Percentiles rank a stretch among this genome's conserved stretches.
These are phyloP conservation scores for Drosophila peninsularis DNA, from an alignment of 2,888 invertebrate species.

Conservation along the genomic window DNA sequence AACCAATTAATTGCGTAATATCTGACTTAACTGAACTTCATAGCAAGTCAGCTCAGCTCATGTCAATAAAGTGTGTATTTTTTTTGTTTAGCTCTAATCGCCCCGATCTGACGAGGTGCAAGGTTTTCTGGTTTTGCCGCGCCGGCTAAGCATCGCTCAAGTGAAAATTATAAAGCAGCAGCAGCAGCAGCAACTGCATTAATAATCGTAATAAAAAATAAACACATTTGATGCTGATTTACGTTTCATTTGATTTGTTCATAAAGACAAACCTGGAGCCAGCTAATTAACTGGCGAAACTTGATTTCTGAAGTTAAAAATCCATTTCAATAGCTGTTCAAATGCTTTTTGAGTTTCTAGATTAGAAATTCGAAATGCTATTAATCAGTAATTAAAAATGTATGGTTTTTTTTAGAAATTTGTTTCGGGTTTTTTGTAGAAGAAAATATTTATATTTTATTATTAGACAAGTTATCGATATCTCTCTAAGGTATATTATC, in stretches of 20 bases:
- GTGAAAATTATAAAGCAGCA: conserved; percentile 18
- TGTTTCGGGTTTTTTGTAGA: too few relatives aligned
- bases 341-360: neutral
- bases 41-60: conserved; percentile 9
- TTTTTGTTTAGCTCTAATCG: conserved; percentile 28
- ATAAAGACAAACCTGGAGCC: neutral
- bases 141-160: conserved; percentile 12
- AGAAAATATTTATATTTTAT: neutral
- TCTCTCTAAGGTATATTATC: too few relatives aligned
- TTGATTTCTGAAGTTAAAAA: conserved; percentile 7
- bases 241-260: conserved; percentile 6
- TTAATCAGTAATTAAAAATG: neutral
- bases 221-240: neutral
- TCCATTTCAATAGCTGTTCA: conserved; percentile 11
- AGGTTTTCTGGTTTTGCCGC: conserved; percentile 33
- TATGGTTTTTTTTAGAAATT: too few relatives aligned
- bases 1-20: conserved; percentile 11
- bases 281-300: conserved; percentile 15
- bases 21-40: conserved; percentile 10
- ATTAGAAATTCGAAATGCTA: neutral
- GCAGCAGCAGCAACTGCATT: neutral
- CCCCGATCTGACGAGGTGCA: conserved; percentile 22
- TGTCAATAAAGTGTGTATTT: conserved; percentile 13
- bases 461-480: neutral
- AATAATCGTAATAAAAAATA: conserved; percentile 1